These are phyloP conservation scores for Copsychus sechellarum DNA, from an alignment of 2,113 vertebrate species.

Conservation along the genomic window DNA sequence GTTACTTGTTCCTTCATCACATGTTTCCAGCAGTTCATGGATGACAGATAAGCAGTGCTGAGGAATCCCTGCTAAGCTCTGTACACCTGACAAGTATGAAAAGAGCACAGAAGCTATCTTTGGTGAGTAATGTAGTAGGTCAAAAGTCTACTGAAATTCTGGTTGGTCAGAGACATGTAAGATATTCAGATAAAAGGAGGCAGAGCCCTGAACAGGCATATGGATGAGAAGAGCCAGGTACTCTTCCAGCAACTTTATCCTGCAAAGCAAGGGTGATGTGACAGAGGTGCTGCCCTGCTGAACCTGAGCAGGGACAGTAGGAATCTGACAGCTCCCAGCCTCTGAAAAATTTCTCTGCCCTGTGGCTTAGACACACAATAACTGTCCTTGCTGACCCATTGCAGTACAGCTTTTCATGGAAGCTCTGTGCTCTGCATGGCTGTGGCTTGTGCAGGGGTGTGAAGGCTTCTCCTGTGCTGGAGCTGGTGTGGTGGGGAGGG, in stretches of 20 bases:
- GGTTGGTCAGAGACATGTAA: not conserved
- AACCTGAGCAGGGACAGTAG: not conserved
- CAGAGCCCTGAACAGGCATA: not conserved
- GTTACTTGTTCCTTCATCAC: not conserved
- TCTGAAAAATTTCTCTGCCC: not conserved
- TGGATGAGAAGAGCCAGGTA: not conserved
- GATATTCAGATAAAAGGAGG: not conserved
- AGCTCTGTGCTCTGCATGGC: fast-evolving
- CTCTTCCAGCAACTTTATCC: not conserved
- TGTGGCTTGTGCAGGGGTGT: not conserved
- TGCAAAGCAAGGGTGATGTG: not conserved
- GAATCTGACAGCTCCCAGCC: not conserved
- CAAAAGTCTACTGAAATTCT: not conserved
- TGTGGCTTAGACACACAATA: not conserved
- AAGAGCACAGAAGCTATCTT: not conserved
- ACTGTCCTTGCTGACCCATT: not conserved
- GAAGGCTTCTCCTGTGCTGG: not conserved
- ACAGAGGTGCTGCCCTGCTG: not conserved
- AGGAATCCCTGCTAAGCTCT: not conserved
- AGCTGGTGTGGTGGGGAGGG: not conserved
- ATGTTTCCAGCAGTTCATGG: not conserved
- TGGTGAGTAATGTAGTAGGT: not conserved
- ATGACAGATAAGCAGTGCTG: not conserved
- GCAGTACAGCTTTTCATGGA: not conserved
- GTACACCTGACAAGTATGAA: not conserved